Evolutionary conservation across 2,113 vertebrate genomes (phyloP).

Genomic region (Oryzias curvinotus): DNA sequence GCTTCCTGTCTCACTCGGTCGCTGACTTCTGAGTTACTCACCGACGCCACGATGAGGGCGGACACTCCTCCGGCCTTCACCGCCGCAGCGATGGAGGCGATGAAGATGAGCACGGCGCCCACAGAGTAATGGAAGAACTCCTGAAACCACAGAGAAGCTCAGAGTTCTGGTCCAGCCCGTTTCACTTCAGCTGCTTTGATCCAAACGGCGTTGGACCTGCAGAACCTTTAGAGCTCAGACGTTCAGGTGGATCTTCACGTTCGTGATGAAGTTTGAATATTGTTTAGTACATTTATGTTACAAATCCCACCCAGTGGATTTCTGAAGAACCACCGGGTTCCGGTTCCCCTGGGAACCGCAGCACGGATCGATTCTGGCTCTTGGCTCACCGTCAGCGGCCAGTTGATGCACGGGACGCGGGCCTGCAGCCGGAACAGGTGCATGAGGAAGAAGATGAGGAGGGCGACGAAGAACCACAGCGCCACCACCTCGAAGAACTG

Average conservation of each 20-base stretch:
- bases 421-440: constrained; percentile 85
- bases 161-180: too few species aligned
- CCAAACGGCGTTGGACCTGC: too few species aligned
- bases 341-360: too few species aligned
- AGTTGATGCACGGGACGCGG: constrained; percentile 88
- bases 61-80: constrained; percentile 70
- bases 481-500: constrained; percentile 89
- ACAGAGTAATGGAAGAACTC: constrained; percentile 92
- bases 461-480: constrained; percentile 87
- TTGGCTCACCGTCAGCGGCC: constrained; percentile 86
- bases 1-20: neutral
- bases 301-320: too few species aligned
- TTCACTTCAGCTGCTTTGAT: too few species aligned
- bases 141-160: constrained; percentile 64
- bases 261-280: too few species aligned
- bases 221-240: too few species aligned
- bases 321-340: too few species aligned
- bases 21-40: constrained; percentile 63
- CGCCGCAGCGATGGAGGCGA: constrained; percentile 85
- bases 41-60: constrained; percentile 83
- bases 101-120: constrained; percentile 85
- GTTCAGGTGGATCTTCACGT: too few species aligned
- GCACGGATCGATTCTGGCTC: constrained; percentile 45
- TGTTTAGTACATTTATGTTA: too few species aligned
- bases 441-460: constrained; percentile 87